A percentile compares a stretch with the other conserved stretches of the same genome.
Evolutionary conservation across 2,113 vertebrate species (phyloP).

Genomic region (Cyanistes caeruleus): DNA sequence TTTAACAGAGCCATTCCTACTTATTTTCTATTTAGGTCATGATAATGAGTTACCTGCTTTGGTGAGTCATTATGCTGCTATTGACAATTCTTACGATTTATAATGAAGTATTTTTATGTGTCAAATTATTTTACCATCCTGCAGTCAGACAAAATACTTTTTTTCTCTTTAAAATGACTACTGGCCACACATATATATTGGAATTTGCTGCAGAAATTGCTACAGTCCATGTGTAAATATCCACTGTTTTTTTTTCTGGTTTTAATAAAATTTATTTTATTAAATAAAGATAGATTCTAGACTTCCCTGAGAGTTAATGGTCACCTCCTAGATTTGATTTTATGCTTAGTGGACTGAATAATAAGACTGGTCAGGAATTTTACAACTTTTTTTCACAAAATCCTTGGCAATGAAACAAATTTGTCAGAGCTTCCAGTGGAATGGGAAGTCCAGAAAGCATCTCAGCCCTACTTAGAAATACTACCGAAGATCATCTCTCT

Average conservation of each 20-base stretch:
- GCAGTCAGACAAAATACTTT: not conserved
- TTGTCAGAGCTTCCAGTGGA: not conserved
- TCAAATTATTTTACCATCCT: not conserved
- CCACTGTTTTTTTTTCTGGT: not conserved
- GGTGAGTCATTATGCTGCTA: slow-evolving; percentile 19
- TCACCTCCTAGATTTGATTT: slow-evolving; percentile 23
- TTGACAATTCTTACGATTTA: slow-evolving; percentile 14
- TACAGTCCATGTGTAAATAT: not conserved
- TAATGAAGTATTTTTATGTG: slow-evolving; percentile 13
- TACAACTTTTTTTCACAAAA: not conserved
- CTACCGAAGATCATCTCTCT: not conserved
- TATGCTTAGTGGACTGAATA: slow-evolving; percentile 39
- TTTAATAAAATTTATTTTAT: too few species aligned
- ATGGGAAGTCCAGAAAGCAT: not conserved
- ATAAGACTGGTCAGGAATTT: slow-evolving; percentile 30
- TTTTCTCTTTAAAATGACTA: not conserved
- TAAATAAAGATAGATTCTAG: too few species aligned
- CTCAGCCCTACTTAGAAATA: not conserved
- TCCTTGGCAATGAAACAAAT: not conserved
- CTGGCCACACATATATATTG: not conserved
- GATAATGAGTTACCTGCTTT: slow-evolving; percentile 37
- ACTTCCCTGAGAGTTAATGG: not conserved
- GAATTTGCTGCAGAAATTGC: not conserved
- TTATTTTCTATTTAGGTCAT: slow-evolving; percentile 33
- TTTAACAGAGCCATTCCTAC: not conserved